Evolutionary conservation across 1,140 invertebrate species (phyloP).

Genomic region (Psix sp.): DNA sequence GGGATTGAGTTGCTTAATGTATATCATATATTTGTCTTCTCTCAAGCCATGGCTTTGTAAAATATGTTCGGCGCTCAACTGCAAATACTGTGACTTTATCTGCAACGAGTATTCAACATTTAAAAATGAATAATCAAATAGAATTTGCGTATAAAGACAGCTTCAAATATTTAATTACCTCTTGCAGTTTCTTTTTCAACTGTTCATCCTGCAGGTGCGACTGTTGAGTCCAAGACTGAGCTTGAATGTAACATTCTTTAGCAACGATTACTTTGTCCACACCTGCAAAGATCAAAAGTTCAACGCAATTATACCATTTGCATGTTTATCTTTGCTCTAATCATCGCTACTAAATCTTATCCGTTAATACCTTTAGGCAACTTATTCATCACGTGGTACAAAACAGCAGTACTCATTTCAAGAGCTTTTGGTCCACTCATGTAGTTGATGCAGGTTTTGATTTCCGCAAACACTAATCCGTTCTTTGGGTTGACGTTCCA

Average conservation of each 20-base stretch:
- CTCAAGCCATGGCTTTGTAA: slow-evolving; percentile 69
- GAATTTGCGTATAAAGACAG: too few species aligned
- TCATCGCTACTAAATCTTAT: too few species aligned
- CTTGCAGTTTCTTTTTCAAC: slow-evolving; percentile 14
- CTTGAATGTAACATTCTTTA: slow-evolving; percentile 68
- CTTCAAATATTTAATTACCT: slow-evolving; percentile 20
- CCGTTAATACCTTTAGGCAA: slow-evolving; percentile 70
- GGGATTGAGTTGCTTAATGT: slow-evolving; percentile 61
- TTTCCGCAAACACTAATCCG: slow-evolving; percentile 65
- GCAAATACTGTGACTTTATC: slow-evolving; percentile 71
- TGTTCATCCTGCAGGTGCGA: neutral
- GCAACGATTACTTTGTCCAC: slow-evolving; percentile 73
- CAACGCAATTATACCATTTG: too few species aligned
- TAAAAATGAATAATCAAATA: too few species aligned
- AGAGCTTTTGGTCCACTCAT: slow-evolving; percentile 66
- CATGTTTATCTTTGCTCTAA: too few species aligned
- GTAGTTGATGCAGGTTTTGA: slow-evolving; percentile 68
- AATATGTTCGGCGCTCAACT: slow-evolving; percentile 70
- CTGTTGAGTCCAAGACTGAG: slow-evolving; percentile 54
- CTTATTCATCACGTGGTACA: slow-evolving; percentile 74
- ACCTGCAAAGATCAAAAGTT: too few species aligned
- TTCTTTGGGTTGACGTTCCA: slow-evolving; percentile 66
- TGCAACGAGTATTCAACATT: too few species aligned
- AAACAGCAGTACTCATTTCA: slow-evolving; percentile 67
- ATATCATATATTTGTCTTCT: slow-evolving; percentile 65